Percentiles rank a stretch among this genome's conserved stretches.
phyloP scores from a whole-genome alignment of 2,113 vertebrate genomes.

The Colius striatus region DNA sequence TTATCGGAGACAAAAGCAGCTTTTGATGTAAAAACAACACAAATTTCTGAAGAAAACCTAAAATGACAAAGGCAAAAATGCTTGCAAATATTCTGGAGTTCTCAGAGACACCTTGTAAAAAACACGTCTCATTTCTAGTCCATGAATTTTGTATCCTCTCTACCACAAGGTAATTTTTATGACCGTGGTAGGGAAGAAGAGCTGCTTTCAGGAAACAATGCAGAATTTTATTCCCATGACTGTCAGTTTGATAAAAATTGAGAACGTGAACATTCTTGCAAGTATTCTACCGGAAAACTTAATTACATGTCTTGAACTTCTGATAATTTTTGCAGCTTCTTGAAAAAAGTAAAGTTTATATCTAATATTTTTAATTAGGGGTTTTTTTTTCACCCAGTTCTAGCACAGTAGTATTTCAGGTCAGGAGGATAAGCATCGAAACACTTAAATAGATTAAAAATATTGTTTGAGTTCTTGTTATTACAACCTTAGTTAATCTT shows the following conservation, averaged over 20 bases:
- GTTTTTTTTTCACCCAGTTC: neutral
- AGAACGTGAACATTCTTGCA: slow-evolving; percentile 24
- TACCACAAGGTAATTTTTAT: neutral
- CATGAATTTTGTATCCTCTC: neutral
- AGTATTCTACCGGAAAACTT: slow-evolving; percentile 40
- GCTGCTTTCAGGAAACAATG: neutral
- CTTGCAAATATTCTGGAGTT: neutral
- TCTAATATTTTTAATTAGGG: neutral
- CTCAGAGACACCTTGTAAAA: neutral
- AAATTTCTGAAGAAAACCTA: neutral
- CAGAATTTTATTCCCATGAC: slow-evolving; percentile 2
- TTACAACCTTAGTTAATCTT: neutral
- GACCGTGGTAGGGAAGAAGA: neutral
- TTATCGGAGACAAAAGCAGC: neutral
- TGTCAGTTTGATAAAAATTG: slow-evolving; percentile 45
- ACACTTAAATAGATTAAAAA: neutral
- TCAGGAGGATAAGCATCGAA: neutral
- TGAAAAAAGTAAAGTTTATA: neutral
- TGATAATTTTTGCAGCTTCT: neutral
- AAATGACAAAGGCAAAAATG: slow-evolving; percentile 9
- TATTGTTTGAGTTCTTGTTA: neutral
- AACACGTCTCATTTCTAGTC: neutral
- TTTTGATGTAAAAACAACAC: neutral
- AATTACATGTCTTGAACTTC: neutral
- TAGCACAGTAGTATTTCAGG: neutral